These are phyloP conservation scores for Ciconia boyciana DNA, from an alignment of 2,113 vertebrate species.

Conservation along the genomic window DNA sequence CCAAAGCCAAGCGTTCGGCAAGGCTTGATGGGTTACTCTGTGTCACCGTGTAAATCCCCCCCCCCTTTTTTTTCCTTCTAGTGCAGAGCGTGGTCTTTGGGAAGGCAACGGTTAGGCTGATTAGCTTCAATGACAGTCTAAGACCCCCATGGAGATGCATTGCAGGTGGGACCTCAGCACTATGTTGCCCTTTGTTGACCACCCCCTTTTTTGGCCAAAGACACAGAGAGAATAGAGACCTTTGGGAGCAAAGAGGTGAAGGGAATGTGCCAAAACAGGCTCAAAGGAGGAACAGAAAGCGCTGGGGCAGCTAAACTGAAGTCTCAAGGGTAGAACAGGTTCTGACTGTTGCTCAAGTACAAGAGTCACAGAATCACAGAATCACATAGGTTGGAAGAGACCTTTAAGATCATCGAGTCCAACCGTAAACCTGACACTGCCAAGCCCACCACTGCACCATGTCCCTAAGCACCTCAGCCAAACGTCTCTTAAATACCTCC, in stretches of 20 bases:
- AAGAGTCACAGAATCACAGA: not conserved
- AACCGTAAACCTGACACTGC: too few relatives aligned
- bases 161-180: not conserved
- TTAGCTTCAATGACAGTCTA: not conserved
- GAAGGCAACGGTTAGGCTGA: not conserved
- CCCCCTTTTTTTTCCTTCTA: not conserved
- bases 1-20: not conserved
- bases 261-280: not conserved
- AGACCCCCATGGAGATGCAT: not conserved
- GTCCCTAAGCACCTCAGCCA: too few relatives aligned
- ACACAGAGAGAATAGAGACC: not conserved
- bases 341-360: not conserved
- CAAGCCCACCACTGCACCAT: too few relatives aligned
- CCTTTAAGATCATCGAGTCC: too few relatives aligned
- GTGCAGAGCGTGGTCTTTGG: not conserved
- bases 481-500: too few relatives aligned
- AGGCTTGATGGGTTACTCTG: rapidly evolving
- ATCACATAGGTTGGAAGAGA: too few relatives aligned
- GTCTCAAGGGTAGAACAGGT: not conserved
- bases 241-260: not conserved
- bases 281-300: not conserved
- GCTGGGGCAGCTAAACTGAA: not conserved
- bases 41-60: not conserved
- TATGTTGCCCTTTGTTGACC: rapidly evolving
- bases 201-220: not conserved